Percentiles rank a stretch among this genome's conserved stretches.
phyloP scores from a whole-genome alignment of 2,888 invertebrate species.

The Cephus pygmeus region DNA sequence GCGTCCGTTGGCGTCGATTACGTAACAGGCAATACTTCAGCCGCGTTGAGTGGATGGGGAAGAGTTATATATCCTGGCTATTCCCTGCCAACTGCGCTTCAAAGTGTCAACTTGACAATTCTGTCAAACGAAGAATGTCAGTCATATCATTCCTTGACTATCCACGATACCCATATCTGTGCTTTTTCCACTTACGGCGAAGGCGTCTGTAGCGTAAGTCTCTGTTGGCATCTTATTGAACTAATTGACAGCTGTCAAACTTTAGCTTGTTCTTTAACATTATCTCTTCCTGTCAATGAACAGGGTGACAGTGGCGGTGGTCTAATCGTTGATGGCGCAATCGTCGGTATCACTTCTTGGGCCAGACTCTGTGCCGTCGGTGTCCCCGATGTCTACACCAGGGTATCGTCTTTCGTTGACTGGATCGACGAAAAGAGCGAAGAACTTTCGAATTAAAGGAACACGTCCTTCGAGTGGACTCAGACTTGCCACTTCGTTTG shows the following conservation, averaged over 20 bases:
- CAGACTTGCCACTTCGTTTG: too few species aligned
- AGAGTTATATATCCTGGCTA: background rate
- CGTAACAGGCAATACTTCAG: background rate
- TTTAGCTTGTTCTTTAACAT: background rate
- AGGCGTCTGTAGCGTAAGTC: slow-evolving; percentile 8
- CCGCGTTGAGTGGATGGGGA: slow-evolving; percentile 14
- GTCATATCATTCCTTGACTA: background rate
- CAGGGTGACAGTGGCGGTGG: slow-evolving; percentile 16
- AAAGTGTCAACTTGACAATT: slow-evolving; percentile 13
- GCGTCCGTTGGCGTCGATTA: background rate
- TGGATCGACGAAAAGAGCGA: slow-evolving; percentile 31
- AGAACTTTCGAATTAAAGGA: too few species aligned
- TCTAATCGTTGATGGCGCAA: slow-evolving; percentile 16
- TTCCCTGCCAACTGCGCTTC: slow-evolving; percentile 8
- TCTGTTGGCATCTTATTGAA: background rate
- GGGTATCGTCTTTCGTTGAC: slow-evolving; percentile 24
- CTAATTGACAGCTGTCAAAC: background rate
- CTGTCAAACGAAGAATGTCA: slow-evolving; percentile 11
- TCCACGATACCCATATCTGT: too few species aligned
- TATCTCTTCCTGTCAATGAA: background rate
- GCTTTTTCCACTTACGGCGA: too few species aligned
- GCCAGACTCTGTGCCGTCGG: slow-evolving; percentile 29
- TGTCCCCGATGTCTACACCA: slow-evolving; percentile 32
- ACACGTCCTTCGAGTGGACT: too few species aligned
- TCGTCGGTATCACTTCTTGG: slow-evolving; percentile 35